These are phyloP conservation scores for Monomorium pharaonis DNA, from an alignment of 1,140 invertebrate species.

Conservation along the genomic window DNA sequence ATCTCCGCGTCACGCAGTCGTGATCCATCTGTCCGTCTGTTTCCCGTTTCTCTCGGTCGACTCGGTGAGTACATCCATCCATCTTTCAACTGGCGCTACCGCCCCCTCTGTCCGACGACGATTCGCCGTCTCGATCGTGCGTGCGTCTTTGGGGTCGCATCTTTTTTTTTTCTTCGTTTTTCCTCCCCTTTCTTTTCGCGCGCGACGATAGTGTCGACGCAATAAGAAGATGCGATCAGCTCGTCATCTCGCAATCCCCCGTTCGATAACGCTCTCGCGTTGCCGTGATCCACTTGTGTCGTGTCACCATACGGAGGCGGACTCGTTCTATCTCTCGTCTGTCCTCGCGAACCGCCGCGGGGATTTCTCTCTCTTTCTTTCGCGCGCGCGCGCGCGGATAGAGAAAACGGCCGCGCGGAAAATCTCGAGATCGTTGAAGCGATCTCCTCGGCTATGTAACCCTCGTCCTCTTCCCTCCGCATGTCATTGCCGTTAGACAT, in stretches of 20 bases:
- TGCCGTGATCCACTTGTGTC: not conserved
- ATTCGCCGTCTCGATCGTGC: not conserved
- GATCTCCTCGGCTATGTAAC: no score
- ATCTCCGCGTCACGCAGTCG: not conserved
- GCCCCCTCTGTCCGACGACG: not conserved
- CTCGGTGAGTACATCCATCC: slow-evolving; percentile 16
- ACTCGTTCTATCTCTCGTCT: not conserved
- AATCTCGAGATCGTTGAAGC: no score
- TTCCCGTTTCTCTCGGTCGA: not conserved
- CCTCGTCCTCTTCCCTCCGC: no score
- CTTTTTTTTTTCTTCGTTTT: not conserved
- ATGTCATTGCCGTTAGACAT: not conserved
- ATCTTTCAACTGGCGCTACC: not conserved
- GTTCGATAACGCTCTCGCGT: not conserved
- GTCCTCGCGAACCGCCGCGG: not conserved
- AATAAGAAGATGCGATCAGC: not conserved
- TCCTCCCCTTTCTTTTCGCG: not conserved
- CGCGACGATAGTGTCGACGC: not conserved
- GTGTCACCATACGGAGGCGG: slow-evolving; percentile 9
- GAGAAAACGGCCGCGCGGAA: not conserved
- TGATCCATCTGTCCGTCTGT: not conserved
- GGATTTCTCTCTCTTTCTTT: not conserved
- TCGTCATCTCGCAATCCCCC: not conserved
- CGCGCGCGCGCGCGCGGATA: not conserved
- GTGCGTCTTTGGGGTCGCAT: not conserved